These are phyloP conservation scores for Bradynema listronoti DNA, from an alignment of 1,140 invertebrate species.

Conservation along the genomic window DNA sequence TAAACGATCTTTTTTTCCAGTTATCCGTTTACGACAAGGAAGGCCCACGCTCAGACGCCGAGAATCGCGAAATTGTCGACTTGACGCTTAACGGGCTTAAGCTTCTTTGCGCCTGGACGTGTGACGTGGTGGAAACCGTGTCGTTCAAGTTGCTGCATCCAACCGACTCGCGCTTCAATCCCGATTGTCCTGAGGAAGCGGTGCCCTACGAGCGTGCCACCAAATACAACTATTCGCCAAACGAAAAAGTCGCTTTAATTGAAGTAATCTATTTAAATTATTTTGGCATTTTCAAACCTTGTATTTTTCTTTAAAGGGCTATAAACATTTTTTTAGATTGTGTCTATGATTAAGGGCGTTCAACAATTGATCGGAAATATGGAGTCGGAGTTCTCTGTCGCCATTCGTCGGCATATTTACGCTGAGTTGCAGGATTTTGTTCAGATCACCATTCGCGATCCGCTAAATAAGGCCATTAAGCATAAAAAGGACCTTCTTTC, in stretches of 20 bases:
- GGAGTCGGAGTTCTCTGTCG: slow-evolving; percentile 93
- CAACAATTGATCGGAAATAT: slow-evolving; percentile 94
- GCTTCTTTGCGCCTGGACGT: slow-evolving; percentile 89
- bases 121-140: slow-evolving; percentile 84
- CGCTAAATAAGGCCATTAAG: slow-evolving; percentile 88
- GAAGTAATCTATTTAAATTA: slow-evolving; percentile 66
- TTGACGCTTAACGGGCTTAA: slow-evolving; percentile 83
- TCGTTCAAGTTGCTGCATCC: slow-evolving; percentile 92
- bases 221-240: slow-evolving; percentile 90
- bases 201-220: slow-evolving; percentile 98
- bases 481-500: slow-evolving; percentile 94
- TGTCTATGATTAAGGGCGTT: slow-evolving; percentile 97
- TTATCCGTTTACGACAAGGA: slow-evolving; percentile 60
- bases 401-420: slow-evolving; percentile 87
- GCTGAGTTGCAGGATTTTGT: slow-evolving; percentile 96
- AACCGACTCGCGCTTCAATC: slow-evolving; percentile 91
- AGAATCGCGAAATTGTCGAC: slow-evolving; percentile 86
- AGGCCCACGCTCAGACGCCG: slow-evolving; percentile 74
- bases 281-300: neutral
- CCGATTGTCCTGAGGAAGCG: slow-evolving; percentile 84
- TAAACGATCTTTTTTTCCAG: slow-evolving; percentile 27
- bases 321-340: slow-evolving; percentile 59
- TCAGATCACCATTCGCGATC: slow-evolving; percentile 79
- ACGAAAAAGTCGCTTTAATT: slow-evolving; percentile 95
- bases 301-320: slow-evolving; percentile 4